Base-by-base conservation (phyloP, 1,140 invertebrate genomes). In the Conus betulinus region DNA sequence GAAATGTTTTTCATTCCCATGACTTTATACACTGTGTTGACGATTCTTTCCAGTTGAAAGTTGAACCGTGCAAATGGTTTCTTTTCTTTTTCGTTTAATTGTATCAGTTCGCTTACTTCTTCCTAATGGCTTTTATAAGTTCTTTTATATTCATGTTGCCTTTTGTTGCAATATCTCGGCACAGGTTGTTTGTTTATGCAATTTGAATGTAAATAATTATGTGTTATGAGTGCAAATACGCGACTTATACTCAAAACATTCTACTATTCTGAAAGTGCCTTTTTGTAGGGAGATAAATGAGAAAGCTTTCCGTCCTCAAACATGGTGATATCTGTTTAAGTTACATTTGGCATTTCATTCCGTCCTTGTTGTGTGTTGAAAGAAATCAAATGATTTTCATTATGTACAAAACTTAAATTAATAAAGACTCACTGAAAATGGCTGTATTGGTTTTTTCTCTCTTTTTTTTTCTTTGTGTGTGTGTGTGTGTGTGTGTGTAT, bases 11-110 rank as follows among this genome's bases (percentile, higher is more conserved):
- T 78, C 39, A 39, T 7, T 10, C 39, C 17, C 39, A 78, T 78
- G 25, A 13, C 11, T 78, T 8, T 3, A 17, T 39, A 17, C n/a
- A 78, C 2, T 51, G 15, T 60, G 1, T 39, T 27, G 76, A 78
- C 27, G 76, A 78, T 39, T 78, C 76, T 78, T 78, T 78, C 39
- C 76, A 39, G n/a, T 7, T 78, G 76, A 39, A 78, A 78, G 76
- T 27, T 39, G 76, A 78, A 39, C 76, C 39, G 10, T 78, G 27
- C 39, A 39, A 78, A 78, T 78, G 39, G 39, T 51, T 3, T 39
- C 39, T 39, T 78, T 27, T 51, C 1, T 39, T 27, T 78, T 78
- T 39, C 84, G 87, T 83, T 87, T 74, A 20, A 20, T 23, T 8
- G 7, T 74, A 17, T 39, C 39, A 39, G 20, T 74, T 20, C 7